Base-by-base conservation (phyloP, 92 coral and sea anemone genomes). In the Epizoanthus ramosus region DNA sequence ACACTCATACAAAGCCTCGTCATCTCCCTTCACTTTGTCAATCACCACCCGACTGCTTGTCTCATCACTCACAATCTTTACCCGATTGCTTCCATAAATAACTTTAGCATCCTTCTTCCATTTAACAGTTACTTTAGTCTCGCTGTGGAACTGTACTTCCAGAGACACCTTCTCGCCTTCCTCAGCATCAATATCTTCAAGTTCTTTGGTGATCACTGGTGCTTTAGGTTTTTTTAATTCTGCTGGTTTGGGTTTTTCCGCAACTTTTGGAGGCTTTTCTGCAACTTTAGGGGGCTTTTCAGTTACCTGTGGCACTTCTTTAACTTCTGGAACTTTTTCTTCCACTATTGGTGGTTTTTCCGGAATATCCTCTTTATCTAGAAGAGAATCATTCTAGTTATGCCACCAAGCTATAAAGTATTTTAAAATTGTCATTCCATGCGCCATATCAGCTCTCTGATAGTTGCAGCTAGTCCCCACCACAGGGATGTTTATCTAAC, bases 1-100 rank as follows among this genome's bases (percentile, higher is more conserved):
- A 81, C 99, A 97, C 81, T 90, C 92, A 84, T 94, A 97, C 66
- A 90, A 87, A 63, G 98, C 99, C 85, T 92, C 94, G 72, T 97
- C 99, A 6, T 83, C 88, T 23, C 79, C 80, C 37, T 85, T 74
- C 25, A 93, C 91, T 13, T 85, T 83, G 56, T 63, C 71, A 81
- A 97, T 90, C 37, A 91, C 88, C 74, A 97, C 68, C 57, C 81
- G 50, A 5, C 80, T 79, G 41, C 81, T 80, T 16, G 45, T 84
- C 39, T 77, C 69, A 52, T 65, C 80, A 64, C 83, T 81, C 45
- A 81, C 39, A 70, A 80, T 54, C 83, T 59, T 89, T 19, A 59
- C 63, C 52, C 87, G 65, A 67, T 65, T 68, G 35, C 84, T 63
- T 28, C 81, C 83, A 50, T 70, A 56, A 18, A 89, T 25, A 15